Base-by-base conservation (phyloP, 2,888 invertebrate genomes). In the Tetramorium bicarinatum region DNA sequence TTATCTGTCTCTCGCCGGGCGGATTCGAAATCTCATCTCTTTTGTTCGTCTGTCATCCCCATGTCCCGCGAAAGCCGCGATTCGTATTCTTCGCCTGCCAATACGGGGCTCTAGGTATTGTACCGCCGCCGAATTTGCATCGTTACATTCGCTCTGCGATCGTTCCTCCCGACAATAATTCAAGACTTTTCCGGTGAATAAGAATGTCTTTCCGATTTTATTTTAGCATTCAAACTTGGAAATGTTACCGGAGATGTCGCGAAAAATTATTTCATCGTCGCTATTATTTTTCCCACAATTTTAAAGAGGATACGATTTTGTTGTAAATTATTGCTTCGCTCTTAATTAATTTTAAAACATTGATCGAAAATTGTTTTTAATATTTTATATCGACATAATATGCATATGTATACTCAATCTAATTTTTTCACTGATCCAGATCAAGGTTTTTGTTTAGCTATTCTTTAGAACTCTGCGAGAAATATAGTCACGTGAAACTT, bases 11-110 rank as follows among this genome's bases (percentile, higher is more conserved):
- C 79, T 13, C n/a, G 54, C 47, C 0, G 56, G 47, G 21, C 79
- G 47, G 38, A 71, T 80, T 61, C 47, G 59, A 49, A 38, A 59
- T 59, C 59, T 79, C 59, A 49, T 79, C 59, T 6, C 47, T 80
- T 80, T 80, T 80, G 71, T 80, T 80, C 79, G 71, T 80, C 79
- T 71, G 79, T 80, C 79, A 80, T 80, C 59, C 47, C 59, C 71
- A 71, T 25, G 25, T 71, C 59, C 71, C 56, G 47, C 59, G 38
- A 69, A 69, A 47, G 59, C 49, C 59, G 59, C 59, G 67, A 54
- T 66, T 61, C 77, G 77, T 77, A 67, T 79, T 80, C 79, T 80
- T 80, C 59, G 47, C 38, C 59, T 80, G 71, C 59, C 59, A 80
- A 59, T 80, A 80, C 71, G 38, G 38, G 49, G 64, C 49, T 76